Evolutionary conservation across 1,140 invertebrate species (phyloP).

Genomic region (Musca domestica): DNA sequence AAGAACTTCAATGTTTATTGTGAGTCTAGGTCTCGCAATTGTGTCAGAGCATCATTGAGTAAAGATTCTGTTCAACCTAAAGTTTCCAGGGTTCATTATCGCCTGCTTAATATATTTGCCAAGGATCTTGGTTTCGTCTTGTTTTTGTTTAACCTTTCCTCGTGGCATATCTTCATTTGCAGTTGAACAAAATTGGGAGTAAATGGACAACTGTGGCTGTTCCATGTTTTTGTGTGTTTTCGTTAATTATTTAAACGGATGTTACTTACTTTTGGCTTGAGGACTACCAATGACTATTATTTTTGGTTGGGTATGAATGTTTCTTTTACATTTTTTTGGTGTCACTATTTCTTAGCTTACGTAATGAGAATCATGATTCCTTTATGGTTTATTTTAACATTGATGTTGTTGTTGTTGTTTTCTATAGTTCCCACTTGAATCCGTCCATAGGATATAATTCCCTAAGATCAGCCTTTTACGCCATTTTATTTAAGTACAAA

Average conservation of each 20-base stretch:
- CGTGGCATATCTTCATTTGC: constrained; percentile 49
- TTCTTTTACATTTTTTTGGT: constrained; percentile 6
- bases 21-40: constrained; percentile 41
- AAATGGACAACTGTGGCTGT: not conserved
- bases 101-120: constrained; percentile 34
- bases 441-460: constrained; percentile 23
- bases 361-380: constrained; percentile 54
- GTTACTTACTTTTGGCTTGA: constrained; percentile 3
- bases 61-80: not conserved
- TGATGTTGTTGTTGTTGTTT: too few species aligned
- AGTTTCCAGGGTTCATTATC: not conserved
- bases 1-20: constrained; percentile 51
- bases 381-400: constrained; percentile 25
- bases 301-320: not conserved
- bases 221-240: too few species aligned
- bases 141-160: constrained; percentile 27
- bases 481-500: constrained; percentile 38
- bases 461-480: constrained; percentile 1
- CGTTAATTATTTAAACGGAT: not conserved
- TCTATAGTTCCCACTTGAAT: constrained; percentile 32
- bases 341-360: constrained; percentile 38
- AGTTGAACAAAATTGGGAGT: not conserved
- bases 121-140: too few species aligned
- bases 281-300: not conserved
- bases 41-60: not conserved